These are phyloP conservation scores for Myanophis thanlyinensis DNA, from an alignment of 2,113 vertebrate species.

Conservation along the genomic window DNA sequence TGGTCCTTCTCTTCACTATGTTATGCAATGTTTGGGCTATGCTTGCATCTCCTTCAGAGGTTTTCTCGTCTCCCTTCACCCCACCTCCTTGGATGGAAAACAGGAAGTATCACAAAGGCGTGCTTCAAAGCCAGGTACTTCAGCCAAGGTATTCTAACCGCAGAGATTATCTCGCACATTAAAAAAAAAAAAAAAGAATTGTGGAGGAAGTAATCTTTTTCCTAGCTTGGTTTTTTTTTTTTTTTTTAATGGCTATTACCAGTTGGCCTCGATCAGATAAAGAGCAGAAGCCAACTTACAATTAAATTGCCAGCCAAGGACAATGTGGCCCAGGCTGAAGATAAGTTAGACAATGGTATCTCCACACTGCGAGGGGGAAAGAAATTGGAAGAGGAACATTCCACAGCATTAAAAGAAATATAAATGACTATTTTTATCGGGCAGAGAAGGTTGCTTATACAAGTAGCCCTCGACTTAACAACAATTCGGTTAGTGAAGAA, in stretches of 20 bases:
- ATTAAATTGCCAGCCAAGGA: fast-evolving
- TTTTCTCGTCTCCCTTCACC: background rate
- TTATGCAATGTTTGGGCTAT: background rate
- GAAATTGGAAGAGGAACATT: background rate
- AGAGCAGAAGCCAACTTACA: background rate
- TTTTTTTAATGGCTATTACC: fast-evolving
- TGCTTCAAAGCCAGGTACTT: background rate
- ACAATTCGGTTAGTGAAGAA: too few relatives aligned
- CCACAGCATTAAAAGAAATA: background rate
- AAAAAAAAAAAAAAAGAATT: too few relatives aligned
- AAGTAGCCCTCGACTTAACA: too few relatives aligned
- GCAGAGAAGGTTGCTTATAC: background rate
- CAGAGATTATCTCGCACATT: background rate
- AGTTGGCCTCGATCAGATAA: conserved; percentile 18
- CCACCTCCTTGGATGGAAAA: background rate
- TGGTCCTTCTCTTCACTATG: too few relatives aligned
- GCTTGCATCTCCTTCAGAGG: background rate
- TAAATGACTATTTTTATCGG: background rate
- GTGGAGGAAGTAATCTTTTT: background rate
- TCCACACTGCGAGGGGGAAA: fast-evolving
- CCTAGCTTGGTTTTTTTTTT: background rate
- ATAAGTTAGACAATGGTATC: fast-evolving
- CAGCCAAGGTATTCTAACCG: background rate
- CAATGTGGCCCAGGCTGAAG: background rate
- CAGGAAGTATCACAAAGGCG: background rate